Conservation (phyloP, 2,888 invertebrate genomes). For the Dascillus cervinus region DNA sequence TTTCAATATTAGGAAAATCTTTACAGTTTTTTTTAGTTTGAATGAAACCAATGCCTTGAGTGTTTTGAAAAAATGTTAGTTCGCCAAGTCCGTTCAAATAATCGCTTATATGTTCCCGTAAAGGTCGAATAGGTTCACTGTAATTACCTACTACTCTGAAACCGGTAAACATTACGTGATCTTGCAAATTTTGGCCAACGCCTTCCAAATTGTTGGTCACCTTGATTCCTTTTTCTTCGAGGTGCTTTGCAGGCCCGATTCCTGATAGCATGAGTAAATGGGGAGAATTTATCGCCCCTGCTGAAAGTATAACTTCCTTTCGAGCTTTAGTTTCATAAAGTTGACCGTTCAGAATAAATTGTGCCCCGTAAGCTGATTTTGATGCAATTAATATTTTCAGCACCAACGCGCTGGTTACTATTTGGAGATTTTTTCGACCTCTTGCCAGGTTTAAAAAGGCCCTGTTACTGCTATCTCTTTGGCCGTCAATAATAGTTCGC, state of each 20-base stretch:
- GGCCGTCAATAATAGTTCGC: slow-evolving; percentile 68
- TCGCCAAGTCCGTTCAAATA: too few species aligned
- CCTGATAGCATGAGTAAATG: slow-evolving; percentile 84
- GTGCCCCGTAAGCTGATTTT: slow-evolving; percentile 53
- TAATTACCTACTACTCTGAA: too few species aligned
- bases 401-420: slow-evolving; percentile 60
- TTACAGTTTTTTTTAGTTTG: too few species aligned
- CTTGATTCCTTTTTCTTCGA: slow-evolving; percentile 53
- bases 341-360: slow-evolving; percentile 52
- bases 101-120: too few species aligned
- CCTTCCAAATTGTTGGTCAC: slow-evolving; percentile 57
- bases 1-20: too few species aligned
- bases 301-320: slow-evolving; percentile 77
- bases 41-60: too few species aligned
- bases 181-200: slow-evolving; percentile 75
- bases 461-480: slow-evolving; percentile 78
- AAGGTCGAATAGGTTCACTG: too few species aligned
- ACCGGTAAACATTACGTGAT: slow-evolving; percentile 77
- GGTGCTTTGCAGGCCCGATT: slow-evolving; percentile 59
- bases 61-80: too few species aligned
- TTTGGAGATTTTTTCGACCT: too few species aligned
- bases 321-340: slow-evolving; percentile 49
- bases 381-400: slow-evolving; percentile 59
- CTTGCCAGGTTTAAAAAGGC: slow-evolving; percentile 72
- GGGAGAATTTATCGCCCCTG: slow-evolving; percentile 77